Conservation (phyloP, 2,113 vertebrate species). For the Hylia prasina region DNA sequence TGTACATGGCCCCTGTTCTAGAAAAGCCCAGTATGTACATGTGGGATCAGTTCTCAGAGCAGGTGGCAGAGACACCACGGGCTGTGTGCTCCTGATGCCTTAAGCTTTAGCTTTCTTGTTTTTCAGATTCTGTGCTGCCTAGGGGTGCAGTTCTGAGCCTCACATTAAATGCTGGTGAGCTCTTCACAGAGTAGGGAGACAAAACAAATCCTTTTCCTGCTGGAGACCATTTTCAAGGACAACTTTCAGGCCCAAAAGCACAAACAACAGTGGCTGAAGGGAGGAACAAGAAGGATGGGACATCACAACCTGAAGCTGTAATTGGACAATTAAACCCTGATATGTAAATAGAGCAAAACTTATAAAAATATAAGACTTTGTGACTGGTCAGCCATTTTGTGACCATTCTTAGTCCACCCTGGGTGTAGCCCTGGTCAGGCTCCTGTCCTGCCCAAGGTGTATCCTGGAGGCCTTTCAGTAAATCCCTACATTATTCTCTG, state of each 20-base stretch:
- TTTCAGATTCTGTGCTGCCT: neutral
- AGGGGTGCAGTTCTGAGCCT: neutral
- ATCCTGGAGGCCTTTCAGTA: neutral
- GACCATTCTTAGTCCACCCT: neutral
- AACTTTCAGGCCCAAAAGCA: neutral
- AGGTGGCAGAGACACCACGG: rapidly evolving
- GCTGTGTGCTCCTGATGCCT: neutral
- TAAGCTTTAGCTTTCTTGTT: neutral
- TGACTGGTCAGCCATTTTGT: neutral
- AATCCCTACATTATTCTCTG: neutral
- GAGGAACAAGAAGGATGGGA: neutral
- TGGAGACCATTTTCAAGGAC: neutral
- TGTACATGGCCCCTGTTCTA: neutral
- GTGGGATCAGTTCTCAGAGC: neutral
- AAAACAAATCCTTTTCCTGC: neutral
- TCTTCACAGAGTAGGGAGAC: neutral
- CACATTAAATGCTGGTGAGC: neutral
- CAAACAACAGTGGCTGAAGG: neutral
- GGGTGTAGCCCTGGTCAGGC: neutral
- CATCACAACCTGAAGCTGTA: neutral
- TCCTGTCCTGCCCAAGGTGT: neutral
- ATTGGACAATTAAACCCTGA: neutral
- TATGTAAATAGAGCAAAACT: neutral
- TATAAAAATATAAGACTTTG: neutral
- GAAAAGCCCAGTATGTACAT: neutral